Evolutionary conservation across 1,140 invertebrate species (phyloP), one percentile per base, ranked within the genome.

Genomic region (Nasonia vitripennis): DNA sequence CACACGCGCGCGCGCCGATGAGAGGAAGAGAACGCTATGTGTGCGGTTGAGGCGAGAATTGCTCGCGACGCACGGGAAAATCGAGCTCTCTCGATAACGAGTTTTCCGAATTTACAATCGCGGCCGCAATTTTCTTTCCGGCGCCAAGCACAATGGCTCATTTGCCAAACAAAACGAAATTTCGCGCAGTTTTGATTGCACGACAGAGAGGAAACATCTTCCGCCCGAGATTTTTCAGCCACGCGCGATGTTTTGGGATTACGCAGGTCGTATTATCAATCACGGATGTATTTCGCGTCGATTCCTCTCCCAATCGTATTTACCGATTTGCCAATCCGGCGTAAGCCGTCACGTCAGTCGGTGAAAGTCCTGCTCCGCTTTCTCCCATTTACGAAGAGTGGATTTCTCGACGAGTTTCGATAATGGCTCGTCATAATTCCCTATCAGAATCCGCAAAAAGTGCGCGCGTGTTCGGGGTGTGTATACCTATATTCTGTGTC

Each of bases 361-460:
- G 34, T 6, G 34, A 37, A 31, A 71, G 23, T 6, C 27, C 73
- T 41, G 6, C 14, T 74, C 37, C 6, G 73, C 31, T 74, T 74
- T 12, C 37, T 78, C 86, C 87, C 85, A 88, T 88, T 88, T 86
- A 85, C 85, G 67, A 48, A 85, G 70, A 86, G 55, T 79, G 83
- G 87, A 87, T 74, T 77, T 83, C 86, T 41, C 81, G 81, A 75
- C 86, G 87, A 85, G 75, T 87, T 87, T 87, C 89, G 89, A 89
- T 88, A 88, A 89, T 86, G 87, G 88, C 86, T 86, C 86, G 87
- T 91, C 90, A 92, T 93, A 93, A 93, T 91, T 93, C 91, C 92
- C 89, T 91, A 92, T 93, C 91, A 91, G 89, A 89, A 92, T 91
- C 91, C 89, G 89, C 87, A 89, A 91, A 91, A 91, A 89, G 75